These are phyloP conservation scores for Todiramphus saurophagus DNA, from an alignment of 2,113 vertebrate genomes.

Conservation along the genomic window DNA sequence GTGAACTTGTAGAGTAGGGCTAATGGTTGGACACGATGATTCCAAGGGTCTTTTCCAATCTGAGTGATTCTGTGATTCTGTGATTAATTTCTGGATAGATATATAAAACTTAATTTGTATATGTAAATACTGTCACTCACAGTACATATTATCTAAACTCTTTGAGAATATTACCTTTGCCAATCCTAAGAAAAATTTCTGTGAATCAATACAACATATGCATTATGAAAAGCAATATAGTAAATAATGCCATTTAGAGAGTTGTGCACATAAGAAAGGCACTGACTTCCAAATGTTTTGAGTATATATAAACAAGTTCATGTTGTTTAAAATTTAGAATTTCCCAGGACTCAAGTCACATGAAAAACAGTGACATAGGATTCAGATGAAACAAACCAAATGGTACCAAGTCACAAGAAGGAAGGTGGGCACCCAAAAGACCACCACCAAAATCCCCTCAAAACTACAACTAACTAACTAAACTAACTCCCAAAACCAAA, in stretches of 20 bases:
- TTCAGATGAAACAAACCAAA: not conserved
- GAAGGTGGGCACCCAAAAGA: accelerated
- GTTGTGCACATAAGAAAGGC: not conserved
- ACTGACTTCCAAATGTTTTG: not conserved
- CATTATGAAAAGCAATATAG: not conserved
- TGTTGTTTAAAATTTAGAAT: not conserved
- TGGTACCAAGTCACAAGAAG: not conserved
- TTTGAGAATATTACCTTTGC: not conserved
- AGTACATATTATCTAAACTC: not conserved
- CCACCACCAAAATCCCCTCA: accelerated
- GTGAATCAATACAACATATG: not conserved
- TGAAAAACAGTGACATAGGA: not conserved
- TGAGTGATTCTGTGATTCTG: too few relatives aligned
- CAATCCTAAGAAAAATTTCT: not conserved
- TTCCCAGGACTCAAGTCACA: not conserved
- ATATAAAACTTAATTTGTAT: not conserved
- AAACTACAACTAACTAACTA: not conserved
- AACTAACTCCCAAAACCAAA: accelerated
- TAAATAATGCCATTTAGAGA: not conserved
- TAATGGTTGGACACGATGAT: too few relatives aligned
- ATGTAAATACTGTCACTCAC: not conserved
- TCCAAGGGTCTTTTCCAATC: too few relatives aligned
- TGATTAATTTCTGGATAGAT: not conserved
- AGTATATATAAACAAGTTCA: not conserved
- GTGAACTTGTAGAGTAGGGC: too few relatives aligned